A percentile compares a stretch with the other conserved stretches of the same genome.
These are phyloP conservation scores for Sussaba pulchella DNA, from an alignment of 2,888 invertebrate species.

Conservation along the genomic window DNA sequence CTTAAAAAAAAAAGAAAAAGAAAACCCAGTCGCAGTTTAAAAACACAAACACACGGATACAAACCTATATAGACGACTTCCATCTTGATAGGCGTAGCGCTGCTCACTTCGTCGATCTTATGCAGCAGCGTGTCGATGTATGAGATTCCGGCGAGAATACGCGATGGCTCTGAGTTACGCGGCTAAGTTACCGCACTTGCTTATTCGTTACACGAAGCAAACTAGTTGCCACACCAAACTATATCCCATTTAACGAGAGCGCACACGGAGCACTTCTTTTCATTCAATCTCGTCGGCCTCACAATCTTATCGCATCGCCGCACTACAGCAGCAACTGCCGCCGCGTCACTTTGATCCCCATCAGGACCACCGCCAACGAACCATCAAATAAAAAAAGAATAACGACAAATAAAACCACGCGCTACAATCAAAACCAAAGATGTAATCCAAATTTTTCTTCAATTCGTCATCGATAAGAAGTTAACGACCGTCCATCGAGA, in stretches of 20 bases:
- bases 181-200: no score
- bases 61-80: constrained; percentile 83
- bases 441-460: no score
- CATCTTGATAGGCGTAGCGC: constrained; percentile 79
- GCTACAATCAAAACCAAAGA: no score
- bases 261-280: background rate
- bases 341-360: constrained; percentile 17
- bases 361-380: background rate
- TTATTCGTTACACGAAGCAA: no score
- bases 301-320: background rate
- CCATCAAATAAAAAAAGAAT: background rate
- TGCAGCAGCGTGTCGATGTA: background rate
- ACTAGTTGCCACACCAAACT: no score
- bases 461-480: no score
- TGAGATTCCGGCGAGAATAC: no score
- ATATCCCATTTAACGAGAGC: no score
- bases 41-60: constrained; percentile 62
- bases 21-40: background rate
- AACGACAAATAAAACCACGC: background rate
- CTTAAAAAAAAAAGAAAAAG: no score
- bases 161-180: no score
- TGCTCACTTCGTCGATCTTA: constrained; percentile 68
- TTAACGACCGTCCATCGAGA: no score
- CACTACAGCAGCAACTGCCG: background rate
- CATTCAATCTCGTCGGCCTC: background rate